A percentile compares a stretch with the other conserved stretches of the same genome.
Evolutionary conservation across 2,113 vertebrate genomes (phyloP).

Genomic region (Dunckerocampus dactyliophorus): DNA sequence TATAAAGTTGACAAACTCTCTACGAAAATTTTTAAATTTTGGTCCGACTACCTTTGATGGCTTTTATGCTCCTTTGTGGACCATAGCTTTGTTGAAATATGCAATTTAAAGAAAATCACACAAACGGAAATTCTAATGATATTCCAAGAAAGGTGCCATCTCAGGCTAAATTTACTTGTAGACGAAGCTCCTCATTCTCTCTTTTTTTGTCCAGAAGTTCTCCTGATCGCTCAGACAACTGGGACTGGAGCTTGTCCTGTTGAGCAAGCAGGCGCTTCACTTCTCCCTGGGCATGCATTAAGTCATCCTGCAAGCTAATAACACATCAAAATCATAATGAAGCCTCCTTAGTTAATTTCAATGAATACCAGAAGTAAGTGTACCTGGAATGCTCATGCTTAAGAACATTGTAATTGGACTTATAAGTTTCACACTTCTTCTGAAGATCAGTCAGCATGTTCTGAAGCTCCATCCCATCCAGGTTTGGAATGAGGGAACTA

Average conservation of each 20-base stretch:
- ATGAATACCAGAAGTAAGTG: slow-evolving; percentile 13
- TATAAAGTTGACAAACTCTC: no score
- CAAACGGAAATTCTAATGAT: no score
- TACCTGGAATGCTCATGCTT: slow-evolving; percentile 87
- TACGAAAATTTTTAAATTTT: background rate
- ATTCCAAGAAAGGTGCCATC: background rate
- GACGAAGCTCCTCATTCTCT: slow-evolving; percentile 81
- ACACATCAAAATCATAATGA: background rate
- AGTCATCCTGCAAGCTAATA: slow-evolving; percentile 81
- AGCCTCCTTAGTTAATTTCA: background rate
- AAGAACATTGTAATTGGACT: slow-evolving; percentile 84
- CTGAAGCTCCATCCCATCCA: slow-evolving; percentile 80
- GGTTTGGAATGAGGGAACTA: slow-evolving; percentile 46
- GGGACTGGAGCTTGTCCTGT: slow-evolving; percentile 80
- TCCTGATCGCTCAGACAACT: slow-evolving; percentile 76
- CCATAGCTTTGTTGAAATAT: no score
- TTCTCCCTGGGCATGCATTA: slow-evolving; percentile 75
- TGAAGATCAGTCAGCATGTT: slow-evolving; percentile 85
- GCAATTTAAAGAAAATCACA: no score
- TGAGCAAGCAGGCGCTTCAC: slow-evolving; percentile 71
- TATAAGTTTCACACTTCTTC: slow-evolving; percentile 84
- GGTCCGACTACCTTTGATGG: background rate
- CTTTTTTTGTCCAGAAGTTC: slow-evolving; percentile 81
- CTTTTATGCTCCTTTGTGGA: background rate
- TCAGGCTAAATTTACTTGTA: slow-evolving; percentile 71